phyloP scores from a whole-genome alignment of 2,113 vertebrate species.

The Pithys albifrons region DNA sequence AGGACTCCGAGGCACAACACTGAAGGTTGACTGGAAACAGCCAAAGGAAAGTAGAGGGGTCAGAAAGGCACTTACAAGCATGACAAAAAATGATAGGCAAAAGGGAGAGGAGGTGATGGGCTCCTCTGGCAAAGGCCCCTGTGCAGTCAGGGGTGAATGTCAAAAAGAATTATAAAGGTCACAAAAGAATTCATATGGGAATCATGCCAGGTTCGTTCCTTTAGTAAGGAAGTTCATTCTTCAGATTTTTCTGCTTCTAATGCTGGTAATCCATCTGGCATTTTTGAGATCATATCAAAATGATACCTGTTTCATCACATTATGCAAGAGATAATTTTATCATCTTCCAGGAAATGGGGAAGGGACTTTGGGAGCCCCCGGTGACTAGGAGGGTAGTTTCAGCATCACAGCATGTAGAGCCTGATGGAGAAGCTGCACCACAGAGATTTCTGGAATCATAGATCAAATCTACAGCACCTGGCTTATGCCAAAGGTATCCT shows the following conservation, averaged over 20 bases:
- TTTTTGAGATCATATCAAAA: neutral
- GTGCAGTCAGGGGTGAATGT: neutral
- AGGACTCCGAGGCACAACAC: neutral
- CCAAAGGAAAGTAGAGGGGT: neutral
- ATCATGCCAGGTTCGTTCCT: neutral
- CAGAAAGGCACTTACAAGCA: neutral
- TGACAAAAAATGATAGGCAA: neutral
- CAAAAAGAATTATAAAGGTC: neutral
- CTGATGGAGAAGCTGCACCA: neutral
- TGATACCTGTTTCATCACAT: neutral
- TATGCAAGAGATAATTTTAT: neutral
- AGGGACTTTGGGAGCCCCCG: neutral
- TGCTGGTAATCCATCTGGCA: neutral
- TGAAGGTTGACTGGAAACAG: neutral
- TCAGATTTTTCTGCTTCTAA: neutral
- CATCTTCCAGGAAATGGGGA: neutral
- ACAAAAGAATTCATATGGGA: neutral
- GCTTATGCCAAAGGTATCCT: neutral
- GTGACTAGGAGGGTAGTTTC: neutral
- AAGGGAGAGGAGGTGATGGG: neutral
- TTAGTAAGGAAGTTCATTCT: neutral
- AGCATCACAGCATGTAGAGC: fast-evolving
- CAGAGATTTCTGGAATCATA: neutral
- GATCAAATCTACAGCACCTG: neutral
- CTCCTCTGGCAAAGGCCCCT: neutral